A percentile compares a stretch with the other conserved stretches of the same genome.
Evolutionary conservation across 2,113 vertebrate species (phyloP).

Genomic region (Tautogolabrus adspersus): DNA sequence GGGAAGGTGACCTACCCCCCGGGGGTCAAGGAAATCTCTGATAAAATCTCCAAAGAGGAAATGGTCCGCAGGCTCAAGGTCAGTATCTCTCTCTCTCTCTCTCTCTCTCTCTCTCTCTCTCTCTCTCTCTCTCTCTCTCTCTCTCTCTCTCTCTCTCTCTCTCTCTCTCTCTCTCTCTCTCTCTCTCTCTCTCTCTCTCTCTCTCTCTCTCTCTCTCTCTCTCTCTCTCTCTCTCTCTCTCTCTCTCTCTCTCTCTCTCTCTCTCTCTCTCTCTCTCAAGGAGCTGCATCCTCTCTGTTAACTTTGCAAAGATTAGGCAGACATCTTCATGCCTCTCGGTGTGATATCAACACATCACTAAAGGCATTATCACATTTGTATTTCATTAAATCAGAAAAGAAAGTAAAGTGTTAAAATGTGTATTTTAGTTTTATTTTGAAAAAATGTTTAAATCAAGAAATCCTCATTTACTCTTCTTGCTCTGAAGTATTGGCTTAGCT

Average conservation of each 20-base stretch:
- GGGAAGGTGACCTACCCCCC: slow-evolving; percentile 99
- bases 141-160: not conserved
- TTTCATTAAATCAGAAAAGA: too few species aligned
- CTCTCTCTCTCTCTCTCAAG: not conserved
- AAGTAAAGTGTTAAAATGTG: too few species aligned
- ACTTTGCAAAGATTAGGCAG: not conserved
- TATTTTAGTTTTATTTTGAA: too few species aligned
- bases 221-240: not conserved
- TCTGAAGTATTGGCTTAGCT: too few species aligned
- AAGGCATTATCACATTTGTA: not conserved
- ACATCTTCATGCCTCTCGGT: not conserved
- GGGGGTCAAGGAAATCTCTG: slow-evolving; percentile 99
- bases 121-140: accelerated
- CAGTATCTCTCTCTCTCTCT: slow-evolving; percentile 21
- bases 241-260: not conserved
- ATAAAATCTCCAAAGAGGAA: slow-evolving; percentile 99
- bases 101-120: not conserved
- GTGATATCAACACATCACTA: too few species aligned
- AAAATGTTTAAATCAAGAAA: too few species aligned
- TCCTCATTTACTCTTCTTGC: too few species aligned
- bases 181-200: not conserved
- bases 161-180: not conserved
- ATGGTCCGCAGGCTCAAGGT: slow-evolving; percentile 99
- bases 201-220: accelerated
- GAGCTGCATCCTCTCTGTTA: not conserved